Evolutionary conservation across 2,113 vertebrate genomes (phyloP).

Genomic region (Ictidomys tridecemlineatus): DNA sequence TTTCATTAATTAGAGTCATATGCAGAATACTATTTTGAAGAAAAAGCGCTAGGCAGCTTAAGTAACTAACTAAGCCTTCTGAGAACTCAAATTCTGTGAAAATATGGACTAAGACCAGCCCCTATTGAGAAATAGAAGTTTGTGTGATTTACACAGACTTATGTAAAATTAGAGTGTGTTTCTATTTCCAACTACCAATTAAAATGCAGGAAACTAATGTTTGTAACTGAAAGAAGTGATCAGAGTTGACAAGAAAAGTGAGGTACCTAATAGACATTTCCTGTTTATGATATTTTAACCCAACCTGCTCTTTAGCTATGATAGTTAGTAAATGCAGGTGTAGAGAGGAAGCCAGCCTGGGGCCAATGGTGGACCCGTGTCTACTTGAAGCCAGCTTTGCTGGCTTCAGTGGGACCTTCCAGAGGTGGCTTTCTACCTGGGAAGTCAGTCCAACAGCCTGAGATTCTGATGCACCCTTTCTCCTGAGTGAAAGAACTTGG

Average conservation of each 20-base stretch:
- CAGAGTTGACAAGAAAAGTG: background rate
- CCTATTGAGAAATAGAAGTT: background rate
- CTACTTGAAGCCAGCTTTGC: background rate
- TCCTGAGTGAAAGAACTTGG: background rate
- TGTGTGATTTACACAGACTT: background rate
- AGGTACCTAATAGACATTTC: background rate
- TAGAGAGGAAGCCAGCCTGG: background rate
- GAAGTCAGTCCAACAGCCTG: background rate
- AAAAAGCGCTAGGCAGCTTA: slow-evolving; percentile 7
- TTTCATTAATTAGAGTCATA: slow-evolving; percentile 75
- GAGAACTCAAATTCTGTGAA: slow-evolving; percentile 73
- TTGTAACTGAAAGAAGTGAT: background rate
- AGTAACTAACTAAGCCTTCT: slow-evolving; percentile 40
- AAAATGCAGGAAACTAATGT: background rate
- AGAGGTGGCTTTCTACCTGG: background rate
- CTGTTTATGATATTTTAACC: background rate
- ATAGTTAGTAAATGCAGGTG: background rate
- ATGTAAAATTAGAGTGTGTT: background rate
- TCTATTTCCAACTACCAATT: background rate
- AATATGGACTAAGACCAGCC: background rate
- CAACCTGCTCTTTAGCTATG: background rate
- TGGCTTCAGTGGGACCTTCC: background rate
- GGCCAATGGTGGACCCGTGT: background rate
- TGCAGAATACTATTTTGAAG: slow-evolving; percentile 64
- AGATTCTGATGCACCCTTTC: background rate